Conservation (phyloP, 2,888 invertebrate genomes). For the Camptogramma bilineatum region DNA sequence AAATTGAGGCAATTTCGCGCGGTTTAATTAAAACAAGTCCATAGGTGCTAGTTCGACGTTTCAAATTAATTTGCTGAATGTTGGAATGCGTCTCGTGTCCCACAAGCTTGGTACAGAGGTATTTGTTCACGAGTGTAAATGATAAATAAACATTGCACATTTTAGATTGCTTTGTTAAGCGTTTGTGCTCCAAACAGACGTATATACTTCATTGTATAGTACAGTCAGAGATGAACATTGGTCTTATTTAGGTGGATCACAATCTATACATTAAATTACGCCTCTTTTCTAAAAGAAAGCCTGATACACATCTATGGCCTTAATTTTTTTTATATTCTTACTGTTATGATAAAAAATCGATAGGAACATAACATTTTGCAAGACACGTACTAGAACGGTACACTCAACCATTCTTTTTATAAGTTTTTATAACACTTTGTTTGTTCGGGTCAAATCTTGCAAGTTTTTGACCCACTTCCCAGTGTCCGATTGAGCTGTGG, state of each 20-base stretch:
- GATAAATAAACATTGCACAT: conserved; percentile 49
- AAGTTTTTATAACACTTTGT: no score
- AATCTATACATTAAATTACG: no score
- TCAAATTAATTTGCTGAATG: conserved; percentile 8
- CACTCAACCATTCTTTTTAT: no score
- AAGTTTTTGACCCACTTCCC: no score
- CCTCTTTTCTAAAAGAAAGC: no score
- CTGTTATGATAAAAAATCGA: no score
- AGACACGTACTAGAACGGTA: no score
- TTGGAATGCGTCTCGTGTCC: conserved; percentile 12
- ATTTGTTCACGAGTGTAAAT: conserved; percentile 39
- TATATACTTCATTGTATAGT: conserved; percentile 10
- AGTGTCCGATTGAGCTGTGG: no score
- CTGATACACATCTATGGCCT: no score
- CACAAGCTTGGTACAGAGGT: conserved; percentile 18
- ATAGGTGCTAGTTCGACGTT: neutral
- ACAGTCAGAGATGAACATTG: conserved; percentile 12
- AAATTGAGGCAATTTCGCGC: neutral
- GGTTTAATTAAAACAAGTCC: conserved; percentile 1
- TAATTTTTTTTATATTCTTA: no score
- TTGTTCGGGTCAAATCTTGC: no score
- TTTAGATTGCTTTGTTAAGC: conserved; percentile 45
- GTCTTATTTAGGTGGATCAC: neutral
- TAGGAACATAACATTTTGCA: no score
- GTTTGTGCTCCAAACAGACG: conserved; percentile 25